phyloP scores from a whole-genome alignment of 2,888 invertebrate genomes.

The Drosophila helvetica region DNA sequence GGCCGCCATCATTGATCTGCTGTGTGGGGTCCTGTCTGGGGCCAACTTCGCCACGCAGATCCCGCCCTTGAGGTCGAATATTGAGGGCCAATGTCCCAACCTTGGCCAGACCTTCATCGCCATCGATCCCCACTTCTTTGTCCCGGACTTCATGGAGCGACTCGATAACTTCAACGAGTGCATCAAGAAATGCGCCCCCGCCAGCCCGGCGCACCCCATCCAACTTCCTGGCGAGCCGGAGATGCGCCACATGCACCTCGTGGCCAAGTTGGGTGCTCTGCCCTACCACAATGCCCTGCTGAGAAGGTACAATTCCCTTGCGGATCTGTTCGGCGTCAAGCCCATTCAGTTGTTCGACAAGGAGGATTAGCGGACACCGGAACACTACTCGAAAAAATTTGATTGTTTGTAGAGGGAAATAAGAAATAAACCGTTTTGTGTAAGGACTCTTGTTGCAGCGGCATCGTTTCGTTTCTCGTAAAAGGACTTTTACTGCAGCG shows the following conservation, averaged over 20 bases:
- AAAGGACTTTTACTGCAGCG: no score
- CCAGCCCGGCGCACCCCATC: conserved; percentile 18
- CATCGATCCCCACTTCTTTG: conserved; percentile 56
- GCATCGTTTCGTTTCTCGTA: not conserved
- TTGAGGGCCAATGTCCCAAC: conserved; percentile 18
- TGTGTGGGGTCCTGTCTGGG: conserved; percentile 60
- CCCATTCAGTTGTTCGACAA: conserved; percentile 43
- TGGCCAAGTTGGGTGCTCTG: conserved; percentile 46
- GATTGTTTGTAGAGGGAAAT: not conserved
- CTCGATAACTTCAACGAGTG: conserved; percentile 52
- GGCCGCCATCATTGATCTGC: conserved; percentile 53
- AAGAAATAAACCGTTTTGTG: not conserved
- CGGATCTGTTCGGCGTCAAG: conserved; percentile 38
- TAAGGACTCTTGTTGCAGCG: not conserved
- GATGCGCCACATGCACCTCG: conserved; percentile 46
- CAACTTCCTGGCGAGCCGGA: conserved; percentile 49
- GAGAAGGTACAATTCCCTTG: conserved; percentile 37
- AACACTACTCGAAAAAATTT: not conserved
- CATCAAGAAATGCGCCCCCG: conserved; percentile 26
- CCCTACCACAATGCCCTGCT: conserved; percentile 50
- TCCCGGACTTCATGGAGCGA: conserved; percentile 47
- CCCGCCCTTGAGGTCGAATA: conserved; percentile 21
- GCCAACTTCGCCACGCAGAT: conserved; percentile 51
- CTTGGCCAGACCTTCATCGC: conserved; percentile 54
- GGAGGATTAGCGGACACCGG: not conserved